Evolutionary conservation across 2,888 invertebrate genomes (phyloP), one percentile per base, ranked within the genome.

Genomic region (Elmis aenea): DNA sequence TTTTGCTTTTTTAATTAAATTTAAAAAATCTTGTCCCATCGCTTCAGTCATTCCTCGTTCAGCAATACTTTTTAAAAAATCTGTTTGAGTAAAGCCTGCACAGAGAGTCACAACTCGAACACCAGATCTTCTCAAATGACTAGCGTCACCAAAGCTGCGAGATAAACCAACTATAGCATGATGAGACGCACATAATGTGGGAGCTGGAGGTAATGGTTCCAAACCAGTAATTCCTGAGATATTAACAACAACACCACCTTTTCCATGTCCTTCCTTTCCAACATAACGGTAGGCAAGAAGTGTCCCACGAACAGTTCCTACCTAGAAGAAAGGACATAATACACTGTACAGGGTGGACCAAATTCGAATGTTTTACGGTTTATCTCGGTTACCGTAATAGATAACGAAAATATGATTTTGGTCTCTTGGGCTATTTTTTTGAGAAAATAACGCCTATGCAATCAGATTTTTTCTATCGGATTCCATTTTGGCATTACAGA

Each of bases 211-310:
- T 32, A 67, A 55, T 1, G 69, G 61, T 29, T 61, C 59, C 26
- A 72, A 51, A 2, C 75, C 76, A 27, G 67, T 64, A 4, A 69
- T 59, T 9, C 75, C 74, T 1, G 74, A 62, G 22, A 74, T 58
- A 51, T 77, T 76, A 3, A 77, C 61, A 31, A 77, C 65, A 5
- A 70, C 64, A 4, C 75, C 75, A 1, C 74, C 73, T 15, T 51
- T 49, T 5, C 69, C 69, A 3, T 59, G 58, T 9, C 60, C 61
- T 48, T 68, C 62, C 37, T 58, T 64, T 10, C 68, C 61, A 51
- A 72, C 57, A 51, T 67, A 61, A 28, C 68, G 55, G 33, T 70
- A 53, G 1, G 64, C 70, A 14, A 70, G 48, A 9, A 63, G 39
- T 1, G 61, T 64, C 3, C 65, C 66, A 8, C 64, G 51, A 15